Evolutionary conservation across 2,113 vertebrate genomes (phyloP), one percentile per base, ranked within the genome.

Genomic region (Noctilio leporinus): DNA sequence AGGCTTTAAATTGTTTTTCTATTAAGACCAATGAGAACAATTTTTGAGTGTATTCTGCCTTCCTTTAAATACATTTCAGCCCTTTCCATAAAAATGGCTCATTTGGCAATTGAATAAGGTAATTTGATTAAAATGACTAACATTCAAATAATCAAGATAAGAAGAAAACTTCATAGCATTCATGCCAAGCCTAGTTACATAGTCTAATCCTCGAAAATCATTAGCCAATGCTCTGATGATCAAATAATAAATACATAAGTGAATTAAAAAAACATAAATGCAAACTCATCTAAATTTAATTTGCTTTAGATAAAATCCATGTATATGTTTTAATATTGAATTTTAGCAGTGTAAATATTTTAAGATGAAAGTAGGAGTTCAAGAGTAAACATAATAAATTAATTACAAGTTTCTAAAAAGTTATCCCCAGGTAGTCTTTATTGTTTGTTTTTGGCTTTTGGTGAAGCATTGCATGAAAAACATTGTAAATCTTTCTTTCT

Each of bases 281-380:
- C 28, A 85, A 97, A 64, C n/a, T 96, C 92, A 95, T 78, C 70
- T 92, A 95, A 95, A 93, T 96, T 95, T 93, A 96, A 97, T 94
- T 95, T 92, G 64, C 35, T 93, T 92, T 85, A 84, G 92, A 89
- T 81, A 93, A 97, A 96, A 93, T 83, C 64, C 67, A 96, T 33
- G 83, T 88, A 38, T 90, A 55, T 96, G 62, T 87, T 85, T 96
- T 64, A 92, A 88, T 94, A 93, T 76, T 95, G 62, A 93, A 95
- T 93, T 96, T 97, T 96, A 96, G 91, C 91, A 49, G 70, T 95
- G 86, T 89, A 92, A 95, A 76, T 95, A 73, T 95, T 97, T 95
- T 93, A 96, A 67, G 35, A 51, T 82, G 62, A 95, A 96, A 92
- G 64, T 7, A 90, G 43, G 49, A 93, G 40, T 95, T 95, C 81